phyloP scores from a whole-genome alignment of 2,113 vertebrate species.

The Trinectes maculatus region DNA sequence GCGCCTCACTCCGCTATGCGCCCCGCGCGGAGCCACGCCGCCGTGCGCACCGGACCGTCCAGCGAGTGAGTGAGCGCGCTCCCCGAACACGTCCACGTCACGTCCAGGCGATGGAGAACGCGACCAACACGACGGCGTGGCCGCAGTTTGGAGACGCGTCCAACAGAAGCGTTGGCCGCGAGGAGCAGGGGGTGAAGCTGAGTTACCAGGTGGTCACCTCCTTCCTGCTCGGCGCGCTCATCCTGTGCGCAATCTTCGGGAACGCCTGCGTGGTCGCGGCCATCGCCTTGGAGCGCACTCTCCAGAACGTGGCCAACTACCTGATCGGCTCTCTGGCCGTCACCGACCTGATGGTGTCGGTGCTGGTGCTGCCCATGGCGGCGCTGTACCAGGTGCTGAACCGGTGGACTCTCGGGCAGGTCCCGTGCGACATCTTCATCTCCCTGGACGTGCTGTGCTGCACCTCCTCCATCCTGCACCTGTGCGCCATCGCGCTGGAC shows the following conservation, averaged over 20 bases:
- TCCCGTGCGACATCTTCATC: conserved; percentile 95
- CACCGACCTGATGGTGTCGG: conserved; percentile 98
- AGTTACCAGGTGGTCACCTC: conserved; percentile 92
- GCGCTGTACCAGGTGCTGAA: conserved; percentile 96
- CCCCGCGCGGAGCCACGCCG: conserved; percentile 14
- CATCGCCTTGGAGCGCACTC: conserved; percentile 92
- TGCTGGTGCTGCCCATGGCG: conserved; percentile 97
- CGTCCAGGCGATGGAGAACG: background rate
- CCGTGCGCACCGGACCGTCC: conserved; percentile 33
- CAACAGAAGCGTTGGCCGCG: conserved; percentile 67
- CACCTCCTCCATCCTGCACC: conserved; percentile 96
- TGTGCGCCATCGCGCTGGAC: conserved; percentile 97
- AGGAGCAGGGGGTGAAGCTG: conserved; percentile 85
- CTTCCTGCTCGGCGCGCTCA: conserved; percentile 88
- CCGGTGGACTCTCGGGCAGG: conserved; percentile 94
- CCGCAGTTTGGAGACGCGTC: conserved; percentile 58
- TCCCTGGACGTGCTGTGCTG: conserved; percentile 95
- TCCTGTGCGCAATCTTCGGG: conserved; percentile 92
- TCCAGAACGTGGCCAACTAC: conserved; percentile 97
- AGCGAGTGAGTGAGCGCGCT: conserved; percentile 29
- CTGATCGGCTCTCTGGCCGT: conserved; percentile 96
- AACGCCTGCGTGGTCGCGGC: conserved; percentile 97
- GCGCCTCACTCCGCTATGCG: conserved; percentile 53
- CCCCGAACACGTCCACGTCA: background rate
- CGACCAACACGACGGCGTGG: conserved; percentile 80